Base-by-base conservation (phyloP, 2,113 vertebrate genomes). In the Ia io region DNA sequence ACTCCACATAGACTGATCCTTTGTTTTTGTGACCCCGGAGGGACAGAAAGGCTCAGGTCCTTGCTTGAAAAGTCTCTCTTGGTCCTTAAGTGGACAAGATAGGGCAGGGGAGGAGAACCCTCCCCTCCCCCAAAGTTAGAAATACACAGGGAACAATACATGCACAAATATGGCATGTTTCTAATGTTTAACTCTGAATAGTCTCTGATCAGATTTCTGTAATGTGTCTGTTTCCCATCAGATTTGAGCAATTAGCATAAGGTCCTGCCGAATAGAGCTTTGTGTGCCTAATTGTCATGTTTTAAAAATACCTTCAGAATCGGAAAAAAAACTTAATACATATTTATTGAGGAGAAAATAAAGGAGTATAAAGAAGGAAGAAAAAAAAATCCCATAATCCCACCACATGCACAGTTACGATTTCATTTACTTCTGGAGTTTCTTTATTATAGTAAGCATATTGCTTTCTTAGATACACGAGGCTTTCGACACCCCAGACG, bases 291-390 rank as follows among this genome's bases (percentile, higher is more conserved):
- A 53, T 51, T 86, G 18, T 47, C 35, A 28, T 78, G 40, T 59
- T 67, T 91, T 94, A 30, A 93, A 95, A 84, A 53, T 79, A 25
- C n/a, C 49, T 79, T 84, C n/a, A 77, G 83, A 59, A 56, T 92
- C 67, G 82, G 53, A 28, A 84, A 79, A 16, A 71, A 84, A 84
- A 67, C 44, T 47, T 69, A 87, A 53, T 70, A 28, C 8, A 4
- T 65, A 63, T 37, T 32, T 87, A 49, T 11, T 70, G 44, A 25
- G 32, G 5, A 12, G 1, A 1, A 28, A 30, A 83, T 74, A 69
- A 86, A 84, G 65, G 14, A 49, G 1, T 49, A 28, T 84, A 77
- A 82, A 82, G 49, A 42, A 73, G 22, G 76, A 77, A 86, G 59
- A 32, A 73, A 20, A 80, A 80, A 30, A 47, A 84, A 69, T 80